phyloP scores from a whole-genome alignment of 2,888 invertebrate species.

The Teinopalpus imperialis region DNA sequence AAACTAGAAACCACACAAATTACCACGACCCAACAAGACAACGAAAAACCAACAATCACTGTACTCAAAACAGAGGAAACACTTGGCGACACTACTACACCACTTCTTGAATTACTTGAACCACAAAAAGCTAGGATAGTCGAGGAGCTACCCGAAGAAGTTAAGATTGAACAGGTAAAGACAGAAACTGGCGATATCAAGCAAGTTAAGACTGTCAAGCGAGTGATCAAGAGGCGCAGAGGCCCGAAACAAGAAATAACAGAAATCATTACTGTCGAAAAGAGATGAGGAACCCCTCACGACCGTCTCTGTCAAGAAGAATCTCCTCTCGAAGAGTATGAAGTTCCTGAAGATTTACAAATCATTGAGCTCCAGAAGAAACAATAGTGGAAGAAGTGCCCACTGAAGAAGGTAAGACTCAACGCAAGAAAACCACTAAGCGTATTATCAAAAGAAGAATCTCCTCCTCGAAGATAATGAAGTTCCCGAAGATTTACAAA shows the following conservation, averaged over 20 bases:
- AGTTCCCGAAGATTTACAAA: no score
- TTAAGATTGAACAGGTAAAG: conserved; percentile 13
- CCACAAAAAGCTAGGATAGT: conserved; percentile 25
- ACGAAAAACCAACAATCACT: conserved; percentile 34
- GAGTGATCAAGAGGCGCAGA: no score
- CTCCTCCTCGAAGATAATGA: no score
- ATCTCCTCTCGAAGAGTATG: background rate
- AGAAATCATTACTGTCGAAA: no score
- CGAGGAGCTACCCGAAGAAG: conserved; percentile 29
- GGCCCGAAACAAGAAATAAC: no score
- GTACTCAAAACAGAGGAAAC: conserved; percentile 41
- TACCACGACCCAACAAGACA: conserved; percentile 2
- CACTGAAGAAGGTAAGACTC: conserved; percentile 15
- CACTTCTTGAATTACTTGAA: background rate
- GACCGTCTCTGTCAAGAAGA: conserved; percentile 34
- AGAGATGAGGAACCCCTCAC: conserved; percentile 24
- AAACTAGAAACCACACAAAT: conserved; percentile 43
- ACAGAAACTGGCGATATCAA: conserved; percentile 13
- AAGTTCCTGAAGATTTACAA: conserved; percentile 37
- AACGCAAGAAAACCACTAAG: conserved; percentile 33
- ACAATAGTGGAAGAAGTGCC: no score
- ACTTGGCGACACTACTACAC: conserved; percentile 19
- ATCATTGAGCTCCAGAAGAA: conserved; percentile 29
- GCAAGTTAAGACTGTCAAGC: no score
- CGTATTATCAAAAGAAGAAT: conserved; percentile 38